Conservation (phyloP, 92 coral and sea anemone genomes). For the Muricea muricata region DNA sequence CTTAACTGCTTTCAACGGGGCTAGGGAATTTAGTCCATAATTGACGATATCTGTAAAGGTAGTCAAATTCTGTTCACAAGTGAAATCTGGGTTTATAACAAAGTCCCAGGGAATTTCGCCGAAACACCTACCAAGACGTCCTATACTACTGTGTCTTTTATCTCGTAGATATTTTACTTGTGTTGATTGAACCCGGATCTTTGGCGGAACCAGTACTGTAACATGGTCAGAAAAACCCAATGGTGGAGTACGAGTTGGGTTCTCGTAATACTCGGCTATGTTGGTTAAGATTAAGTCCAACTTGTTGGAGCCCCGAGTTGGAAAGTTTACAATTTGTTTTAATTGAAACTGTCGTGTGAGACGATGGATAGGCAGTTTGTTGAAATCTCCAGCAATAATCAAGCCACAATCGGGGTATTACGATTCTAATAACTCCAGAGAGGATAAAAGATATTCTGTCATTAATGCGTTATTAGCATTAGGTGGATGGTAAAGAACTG, state of each 20-base stretch:
- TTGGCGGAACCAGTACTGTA: background rate
- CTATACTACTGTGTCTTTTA: constrained; percentile 15
- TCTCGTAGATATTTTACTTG: background rate
- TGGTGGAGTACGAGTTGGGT: no score
- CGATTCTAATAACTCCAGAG: constrained; percentile 8
- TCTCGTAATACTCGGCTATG: no score
- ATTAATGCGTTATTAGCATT: background rate
- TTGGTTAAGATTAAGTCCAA: constrained; percentile 21
- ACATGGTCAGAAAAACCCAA: background rate
- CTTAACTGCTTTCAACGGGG: no score
- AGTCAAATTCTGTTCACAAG: no score
- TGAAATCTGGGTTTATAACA: background rate
- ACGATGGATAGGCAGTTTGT: background rate
- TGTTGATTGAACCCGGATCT: background rate
- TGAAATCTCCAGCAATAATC: background rate
- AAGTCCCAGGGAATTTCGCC: constrained; percentile 9
- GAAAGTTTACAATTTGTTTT: constrained; percentile 8
- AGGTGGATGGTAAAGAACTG: constrained; percentile 16
- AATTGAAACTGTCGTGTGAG: background rate
- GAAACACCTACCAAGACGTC: background rate
- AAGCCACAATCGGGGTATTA: constrained; percentile 6
- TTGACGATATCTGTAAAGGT: background rate
- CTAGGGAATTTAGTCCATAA: no score
- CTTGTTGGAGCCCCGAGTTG: constrained; percentile 8
- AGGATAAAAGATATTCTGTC: background rate